These are phyloP conservation scores for Philonicus albiceps DNA, from an alignment of 2,888 invertebrate genomes.

Conservation along the genomic window DNA sequence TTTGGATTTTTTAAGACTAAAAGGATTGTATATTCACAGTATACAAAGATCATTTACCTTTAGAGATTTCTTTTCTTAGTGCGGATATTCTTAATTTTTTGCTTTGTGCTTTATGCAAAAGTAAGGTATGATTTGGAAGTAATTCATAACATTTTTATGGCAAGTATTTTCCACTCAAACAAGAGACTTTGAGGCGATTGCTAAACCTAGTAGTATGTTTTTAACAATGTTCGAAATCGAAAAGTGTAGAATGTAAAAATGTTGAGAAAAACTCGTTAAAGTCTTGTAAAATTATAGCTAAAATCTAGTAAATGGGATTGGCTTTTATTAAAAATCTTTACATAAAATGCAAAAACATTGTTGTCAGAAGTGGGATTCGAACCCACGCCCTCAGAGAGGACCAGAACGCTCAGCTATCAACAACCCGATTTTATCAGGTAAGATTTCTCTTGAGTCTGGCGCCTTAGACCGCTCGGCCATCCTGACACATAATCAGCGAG, in stretches of 20 bases:
- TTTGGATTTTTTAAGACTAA: no score
- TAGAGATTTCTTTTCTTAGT: no score
- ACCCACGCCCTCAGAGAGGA: slow-evolving; percentile 53
- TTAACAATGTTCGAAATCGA: no score
- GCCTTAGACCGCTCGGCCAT: slow-evolving; percentile 54
- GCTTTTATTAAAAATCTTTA: neutral
- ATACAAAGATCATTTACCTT: no score
- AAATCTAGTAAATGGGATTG: neutral
- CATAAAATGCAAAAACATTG: neutral
- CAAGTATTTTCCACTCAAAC: no score
- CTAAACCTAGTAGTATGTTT: no score
- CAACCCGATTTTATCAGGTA: slow-evolving; percentile 33
- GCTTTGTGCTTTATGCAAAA: neutral
- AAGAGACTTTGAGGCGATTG: no score
- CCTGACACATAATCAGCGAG: slow-evolving; percentile 49
- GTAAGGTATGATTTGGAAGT: no score
- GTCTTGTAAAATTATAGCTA: neutral
- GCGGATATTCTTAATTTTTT: neutral
- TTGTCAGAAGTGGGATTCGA: slow-evolving; percentile 54
- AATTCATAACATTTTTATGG: no score
- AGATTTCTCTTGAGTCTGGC: slow-evolving; percentile 54
- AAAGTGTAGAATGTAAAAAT: no score
- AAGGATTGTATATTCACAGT: no score
- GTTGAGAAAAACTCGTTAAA: no score
- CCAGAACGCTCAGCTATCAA: slow-evolving; percentile 51